phyloP scores from a whole-genome alignment of 2,797 vertebrate species.

The Protonibea diacanthus region DNA sequence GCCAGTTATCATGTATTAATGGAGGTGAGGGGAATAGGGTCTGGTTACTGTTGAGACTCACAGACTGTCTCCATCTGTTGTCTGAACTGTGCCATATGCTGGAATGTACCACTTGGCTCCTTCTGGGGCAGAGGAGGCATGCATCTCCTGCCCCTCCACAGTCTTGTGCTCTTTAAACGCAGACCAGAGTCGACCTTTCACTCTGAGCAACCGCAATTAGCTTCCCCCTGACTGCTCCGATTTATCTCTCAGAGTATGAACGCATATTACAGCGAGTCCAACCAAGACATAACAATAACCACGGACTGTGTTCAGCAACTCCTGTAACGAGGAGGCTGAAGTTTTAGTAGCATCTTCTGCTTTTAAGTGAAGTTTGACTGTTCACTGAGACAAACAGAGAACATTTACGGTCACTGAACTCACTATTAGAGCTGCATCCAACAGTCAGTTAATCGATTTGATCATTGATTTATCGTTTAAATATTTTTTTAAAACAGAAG shows the following conservation, averaged over 20 bases:
- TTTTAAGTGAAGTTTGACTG: background rate
- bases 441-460: background rate
- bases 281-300: conserved; percentile 46
- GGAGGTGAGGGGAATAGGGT: conserved; percentile 48
- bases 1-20: conserved; percentile 32
- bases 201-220: conserved; percentile 45
- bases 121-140: conserved; percentile 55
- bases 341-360: conserved; percentile 17
- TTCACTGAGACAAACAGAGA: conserved; percentile 14
- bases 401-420: background rate
- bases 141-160: conserved; percentile 20
- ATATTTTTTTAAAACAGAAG: background rate
- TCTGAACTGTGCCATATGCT: conserved; percentile 76
- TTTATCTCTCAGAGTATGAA: conserved; percentile 34
- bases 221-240: conserved; percentile 32
- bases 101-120: conserved; percentile 69
- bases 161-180: conserved; percentile 40
- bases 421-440: background rate
- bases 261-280: conserved; percentile 18
- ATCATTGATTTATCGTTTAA: background rate
- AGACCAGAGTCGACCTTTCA: conserved; percentile 58
- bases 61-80: conserved; percentile 75
- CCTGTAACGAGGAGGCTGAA: conserved; percentile 48
- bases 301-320: conserved; percentile 38
- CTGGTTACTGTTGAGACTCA: conserved; percentile 56